Percentiles rank a stretch among this genome's conserved stretches.
Conservation (phyloP, 2,797 vertebrate species). For the Ctenopoma kingsleyae region DNA sequence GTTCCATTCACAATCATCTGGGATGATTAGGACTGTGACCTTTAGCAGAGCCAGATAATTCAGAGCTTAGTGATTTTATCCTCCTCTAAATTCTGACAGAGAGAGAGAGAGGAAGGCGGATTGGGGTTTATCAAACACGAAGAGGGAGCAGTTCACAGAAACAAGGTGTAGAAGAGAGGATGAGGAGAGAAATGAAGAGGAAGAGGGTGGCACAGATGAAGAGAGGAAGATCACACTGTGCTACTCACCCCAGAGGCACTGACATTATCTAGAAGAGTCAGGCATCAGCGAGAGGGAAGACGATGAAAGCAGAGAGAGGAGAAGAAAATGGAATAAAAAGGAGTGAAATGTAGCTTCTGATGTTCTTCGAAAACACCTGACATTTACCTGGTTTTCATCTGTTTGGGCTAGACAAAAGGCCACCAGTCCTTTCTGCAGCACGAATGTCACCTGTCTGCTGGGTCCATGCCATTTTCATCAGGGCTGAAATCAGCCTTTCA, state of each 20-base stretch:
- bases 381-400: slow-evolving; percentile 77
- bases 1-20: slow-evolving; percentile 61
- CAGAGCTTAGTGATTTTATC: slow-evolving; percentile 74
- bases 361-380: slow-evolving; percentile 64
- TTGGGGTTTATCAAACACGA: slow-evolving; percentile 48
- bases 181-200: slow-evolving; percentile 56
- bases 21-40: slow-evolving; percentile 81
- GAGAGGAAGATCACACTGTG: slow-evolving; percentile 69
- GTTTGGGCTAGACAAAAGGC: slow-evolving; percentile 71
- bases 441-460: slow-evolving; percentile 39
- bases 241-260: slow-evolving; percentile 69
- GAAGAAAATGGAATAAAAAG: slow-evolving; percentile 49
- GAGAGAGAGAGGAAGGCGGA: background rate
- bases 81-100: slow-evolving; percentile 54
- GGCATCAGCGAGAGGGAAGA: slow-evolving; percentile 56
- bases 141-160: slow-evolving; percentile 50
- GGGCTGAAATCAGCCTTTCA: slow-evolving; percentile 32
- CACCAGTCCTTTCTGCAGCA: slow-evolving; percentile 49
- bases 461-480: slow-evolving; percentile 36
- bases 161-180: slow-evolving; percentile 49
- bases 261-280: slow-evolving; percentile 77
- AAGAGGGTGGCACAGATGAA: slow-evolving; percentile 59
- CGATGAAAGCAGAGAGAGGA: slow-evolving; percentile 51
- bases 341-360: slow-evolving; percentile 76
- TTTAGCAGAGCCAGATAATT: slow-evolving; percentile 79